Percentiles rank a stretch among this genome's conserved stretches.
These are phyloP conservation scores for Bos indicus DNA, from an alignment of 2,113 vertebrate species.

Conservation along the genomic window DNA sequence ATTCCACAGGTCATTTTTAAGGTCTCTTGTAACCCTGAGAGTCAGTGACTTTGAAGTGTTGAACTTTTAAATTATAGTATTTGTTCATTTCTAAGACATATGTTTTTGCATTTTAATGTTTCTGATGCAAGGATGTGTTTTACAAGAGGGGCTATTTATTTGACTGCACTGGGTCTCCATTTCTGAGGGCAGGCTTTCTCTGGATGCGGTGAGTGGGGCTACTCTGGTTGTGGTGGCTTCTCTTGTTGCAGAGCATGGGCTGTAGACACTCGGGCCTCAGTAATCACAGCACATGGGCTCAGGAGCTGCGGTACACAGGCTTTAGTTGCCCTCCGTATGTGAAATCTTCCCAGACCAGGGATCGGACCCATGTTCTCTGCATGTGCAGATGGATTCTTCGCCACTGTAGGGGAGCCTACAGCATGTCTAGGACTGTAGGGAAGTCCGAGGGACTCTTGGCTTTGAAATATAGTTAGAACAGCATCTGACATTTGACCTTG, in stretches of 20 bases:
- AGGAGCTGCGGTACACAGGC: background rate
- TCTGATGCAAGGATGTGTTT: background rate
- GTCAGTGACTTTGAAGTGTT: background rate
- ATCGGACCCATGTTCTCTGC: rapidly evolving
- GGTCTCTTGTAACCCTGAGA: background rate
- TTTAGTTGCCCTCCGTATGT: background rate
- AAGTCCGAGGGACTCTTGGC: background rate
- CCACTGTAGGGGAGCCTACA: background rate
- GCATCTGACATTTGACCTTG: background rate
- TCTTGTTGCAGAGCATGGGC: background rate
- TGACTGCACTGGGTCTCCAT: background rate
- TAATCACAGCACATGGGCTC: background rate
- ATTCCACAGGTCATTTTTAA: background rate
- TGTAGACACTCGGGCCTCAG: background rate
- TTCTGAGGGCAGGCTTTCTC: background rate
- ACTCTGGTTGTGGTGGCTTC: background rate
- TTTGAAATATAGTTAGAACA: background rate
- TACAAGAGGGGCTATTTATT: background rate
- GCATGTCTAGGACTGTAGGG: background rate
- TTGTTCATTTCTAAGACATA: background rate
- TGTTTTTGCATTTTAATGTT: background rate
- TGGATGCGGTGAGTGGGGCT: background rate
- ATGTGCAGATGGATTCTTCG: background rate
- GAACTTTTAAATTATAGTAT: background rate
- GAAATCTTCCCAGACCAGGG: background rate